Percentiles rank a stretch among this genome's conserved stretches.
Evolutionary conservation across 2,113 vertebrate species (phyloP).

Genomic region (Regulus satrapa): DNA sequence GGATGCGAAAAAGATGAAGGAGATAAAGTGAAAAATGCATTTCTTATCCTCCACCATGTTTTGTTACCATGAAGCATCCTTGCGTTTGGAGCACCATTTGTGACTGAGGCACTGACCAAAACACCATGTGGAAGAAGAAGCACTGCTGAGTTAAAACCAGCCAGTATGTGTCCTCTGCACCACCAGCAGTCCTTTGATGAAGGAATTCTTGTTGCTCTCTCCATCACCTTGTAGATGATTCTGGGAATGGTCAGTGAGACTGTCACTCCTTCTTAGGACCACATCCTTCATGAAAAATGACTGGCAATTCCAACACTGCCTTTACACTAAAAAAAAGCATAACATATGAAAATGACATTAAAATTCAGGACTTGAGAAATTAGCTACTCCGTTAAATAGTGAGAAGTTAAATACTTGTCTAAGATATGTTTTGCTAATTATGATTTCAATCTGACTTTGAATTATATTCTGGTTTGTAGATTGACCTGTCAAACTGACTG

Average conservation of each 20-base stretch:
- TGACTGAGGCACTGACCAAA: background rate
- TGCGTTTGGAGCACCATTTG: background rate
- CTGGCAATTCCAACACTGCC: background rate
- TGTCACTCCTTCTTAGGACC: background rate
- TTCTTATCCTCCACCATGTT: background rate
- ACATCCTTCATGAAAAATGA: background rate
- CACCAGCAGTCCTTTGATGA: background rate
- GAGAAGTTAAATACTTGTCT: background rate
- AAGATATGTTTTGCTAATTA: background rate
- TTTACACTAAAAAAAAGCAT: background rate
- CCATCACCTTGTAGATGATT: background rate
- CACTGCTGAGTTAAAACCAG: background rate
- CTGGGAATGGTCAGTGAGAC: background rate
- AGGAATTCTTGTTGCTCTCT: background rate
- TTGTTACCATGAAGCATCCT: background rate
- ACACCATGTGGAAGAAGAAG: background rate
- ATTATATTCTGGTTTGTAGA: background rate
- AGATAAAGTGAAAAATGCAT: background rate
- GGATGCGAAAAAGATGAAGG: background rate
- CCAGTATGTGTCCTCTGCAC: accelerated
- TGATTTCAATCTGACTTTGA: background rate
- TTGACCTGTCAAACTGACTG: background rate
- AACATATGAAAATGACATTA: background rate
- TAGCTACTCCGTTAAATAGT: background rate
- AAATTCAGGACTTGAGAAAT: background rate